Conservation (phyloP, 2,113 vertebrate species). For the Planiliza haematocheilus region DNA sequence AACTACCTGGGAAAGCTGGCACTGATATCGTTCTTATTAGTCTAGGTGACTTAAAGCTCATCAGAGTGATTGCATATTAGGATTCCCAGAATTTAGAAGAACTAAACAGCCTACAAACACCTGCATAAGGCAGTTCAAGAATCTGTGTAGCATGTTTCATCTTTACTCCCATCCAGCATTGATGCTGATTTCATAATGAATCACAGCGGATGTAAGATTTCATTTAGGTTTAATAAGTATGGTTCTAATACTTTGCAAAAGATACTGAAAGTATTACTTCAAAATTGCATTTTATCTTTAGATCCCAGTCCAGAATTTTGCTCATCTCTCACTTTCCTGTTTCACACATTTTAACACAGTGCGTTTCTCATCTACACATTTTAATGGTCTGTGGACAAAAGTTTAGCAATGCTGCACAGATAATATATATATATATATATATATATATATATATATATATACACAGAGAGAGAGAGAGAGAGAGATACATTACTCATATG, state of each 20-base stretch:
- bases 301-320: too few relatives aligned
- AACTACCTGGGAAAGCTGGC: slow-evolving; percentile 63
- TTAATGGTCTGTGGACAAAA: too few relatives aligned
- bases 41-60: slow-evolving; percentile 13
- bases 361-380: too few relatives aligned
- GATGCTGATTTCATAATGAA: background rate
- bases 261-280: too few relatives aligned
- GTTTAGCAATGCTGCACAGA: too few relatives aligned
- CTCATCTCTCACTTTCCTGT: too few relatives aligned
- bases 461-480: too few relatives aligned
- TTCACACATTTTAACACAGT: too few relatives aligned
- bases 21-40: slow-evolving; percentile 41
- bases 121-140: slow-evolving; percentile 3
- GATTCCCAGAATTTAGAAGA: slow-evolving; percentile 6
- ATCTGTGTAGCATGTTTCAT: background rate
- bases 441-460: too few relatives aligned
- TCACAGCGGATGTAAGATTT: background rate
- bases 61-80: background rate
- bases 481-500: too few relatives aligned
- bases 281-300: too few relatives aligned
- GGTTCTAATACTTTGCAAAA: background rate
- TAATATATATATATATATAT: too few relatives aligned
- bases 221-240: background rate
- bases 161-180: background rate
- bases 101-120: slow-evolving; percentile 18